phyloP scores from a whole-genome alignment of 2,113 vertebrate genomes.

The Uria aalge region DNA sequence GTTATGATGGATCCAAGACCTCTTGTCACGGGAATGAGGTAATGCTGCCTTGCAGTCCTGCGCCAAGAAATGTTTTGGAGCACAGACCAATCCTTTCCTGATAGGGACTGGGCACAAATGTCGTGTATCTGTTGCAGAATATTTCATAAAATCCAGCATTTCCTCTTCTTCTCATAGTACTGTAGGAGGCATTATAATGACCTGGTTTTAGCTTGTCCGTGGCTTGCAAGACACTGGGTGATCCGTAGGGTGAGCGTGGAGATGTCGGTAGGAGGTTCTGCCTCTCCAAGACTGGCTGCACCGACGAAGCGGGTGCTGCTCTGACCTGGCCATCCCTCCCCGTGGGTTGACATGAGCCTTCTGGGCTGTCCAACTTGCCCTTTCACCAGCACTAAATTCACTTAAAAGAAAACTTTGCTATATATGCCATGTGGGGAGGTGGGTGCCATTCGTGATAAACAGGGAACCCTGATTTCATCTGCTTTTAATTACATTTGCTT shows the following conservation, averaged over 20 bases:
- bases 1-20: background rate
- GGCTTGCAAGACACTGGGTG: background rate
- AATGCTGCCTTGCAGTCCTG: background rate
- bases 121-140: background rate
- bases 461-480: background rate
- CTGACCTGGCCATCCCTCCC: background rate
- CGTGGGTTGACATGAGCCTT: background rate
- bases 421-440: background rate
- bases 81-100: background rate
- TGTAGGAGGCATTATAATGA: background rate
- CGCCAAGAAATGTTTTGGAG: background rate
- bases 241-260: accelerated
- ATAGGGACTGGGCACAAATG: background rate
- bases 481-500: background rate
- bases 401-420: background rate
- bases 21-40: background rate
- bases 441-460: background rate
- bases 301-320: background rate
- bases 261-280: background rate
- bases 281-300: background rate
- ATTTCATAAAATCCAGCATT: background rate
- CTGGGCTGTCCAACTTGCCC: background rate
- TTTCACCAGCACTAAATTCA: background rate
- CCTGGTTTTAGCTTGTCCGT: accelerated
- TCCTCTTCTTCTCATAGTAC: accelerated